Base-by-base conservation (phyloP, 2,888 invertebrate species). In the Tenthredo amoena region DNA sequence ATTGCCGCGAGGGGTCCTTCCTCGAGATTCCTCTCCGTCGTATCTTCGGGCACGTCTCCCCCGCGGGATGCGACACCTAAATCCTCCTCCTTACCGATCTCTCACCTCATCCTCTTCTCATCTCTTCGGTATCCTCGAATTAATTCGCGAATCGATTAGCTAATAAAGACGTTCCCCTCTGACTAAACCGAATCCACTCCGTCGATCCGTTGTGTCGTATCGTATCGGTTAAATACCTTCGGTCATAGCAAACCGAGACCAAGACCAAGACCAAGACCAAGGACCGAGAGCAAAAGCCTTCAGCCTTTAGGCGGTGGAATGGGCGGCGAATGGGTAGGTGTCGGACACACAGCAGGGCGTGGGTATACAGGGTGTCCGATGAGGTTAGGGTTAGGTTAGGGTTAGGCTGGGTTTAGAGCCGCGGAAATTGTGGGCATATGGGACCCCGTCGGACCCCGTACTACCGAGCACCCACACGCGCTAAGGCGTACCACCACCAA, bases 321-420 rank as follows among this genome's bases (percentile, higher is more conserved):
- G 81, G 71, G 65, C 83, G 50, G 12, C 74, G n/a, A 91, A 91
- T 91, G 91, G 92, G 92, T 92, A 92, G 92, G 92, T 92, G 92
- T 93, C 90, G 92, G 92, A 92, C 92, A 92, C 92, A 91, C 92
- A 92, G 92, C 92, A 91, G 92, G 92, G 90, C 83, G 83, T 83
- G 83, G 83, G 83, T 83, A 83, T 83, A 71, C 81, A 31, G 81
- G 81, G 81, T 81, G 81, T 81, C 81, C 62, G 58, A 58, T 21
- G n/a, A 37, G 58, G 31, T 68, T 34, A 18, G 68, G 68, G 68
- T 68, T 68, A 37, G 58, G 31, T 68, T 34, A 18, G 68, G 68
- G 68, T 68, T 68, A 34, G 31, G 68, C 26, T 34, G 15, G 68
- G 68, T 18, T 47, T 37, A 26, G 37, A 72, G 71, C 71, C n/a